Percentiles rank a stretch among this genome's conserved stretches.
phyloP scores from a whole-genome alignment of 2,888 invertebrate genomes.

The Liodrosophila aerea region DNA sequence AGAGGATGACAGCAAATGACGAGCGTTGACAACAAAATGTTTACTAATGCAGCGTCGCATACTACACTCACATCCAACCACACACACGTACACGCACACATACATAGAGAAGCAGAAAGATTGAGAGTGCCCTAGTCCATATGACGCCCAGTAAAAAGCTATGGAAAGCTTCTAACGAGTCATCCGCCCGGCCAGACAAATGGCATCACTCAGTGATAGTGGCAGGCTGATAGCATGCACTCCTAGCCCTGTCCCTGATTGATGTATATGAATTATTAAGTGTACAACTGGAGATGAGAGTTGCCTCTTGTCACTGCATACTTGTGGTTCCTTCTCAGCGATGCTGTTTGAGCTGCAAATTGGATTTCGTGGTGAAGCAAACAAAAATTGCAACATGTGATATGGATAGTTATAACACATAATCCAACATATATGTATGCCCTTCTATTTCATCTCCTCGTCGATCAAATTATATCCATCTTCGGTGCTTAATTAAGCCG shows the following conservation, averaged over 20 bases:
- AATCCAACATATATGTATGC: too few relatives aligned
- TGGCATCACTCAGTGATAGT: slow-evolving; percentile 13
- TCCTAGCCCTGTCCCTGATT: slow-evolving; percentile 50
- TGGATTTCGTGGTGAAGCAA: background rate
- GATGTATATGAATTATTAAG: slow-evolving; percentile 76
- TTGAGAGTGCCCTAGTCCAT: slow-evolving; percentile 1
- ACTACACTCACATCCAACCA: slow-evolving; percentile 8
- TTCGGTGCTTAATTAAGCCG: too few relatives aligned
- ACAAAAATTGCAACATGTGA: too few relatives aligned
- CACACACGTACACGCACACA: slow-evolving; percentile 25
- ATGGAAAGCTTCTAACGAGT: slow-evolving; percentile 35
- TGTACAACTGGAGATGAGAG: slow-evolving; percentile 22
- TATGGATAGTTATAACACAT: too few relatives aligned
- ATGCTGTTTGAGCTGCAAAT: slow-evolving; percentile 41
- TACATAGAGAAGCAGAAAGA: too few relatives aligned
- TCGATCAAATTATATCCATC: too few relatives aligned
- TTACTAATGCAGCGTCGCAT: slow-evolving; percentile 62
- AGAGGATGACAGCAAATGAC: slow-evolving; percentile 64
- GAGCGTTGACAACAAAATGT: slow-evolving; percentile 74
- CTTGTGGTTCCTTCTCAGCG: slow-evolving; percentile 24
- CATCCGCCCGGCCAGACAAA: slow-evolving; percentile 33
- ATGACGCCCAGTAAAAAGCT: slow-evolving; percentile 21
- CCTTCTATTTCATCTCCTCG: too few relatives aligned
- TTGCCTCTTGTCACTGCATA: slow-evolving; percentile 1
- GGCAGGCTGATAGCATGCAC: slow-evolving; percentile 47